phyloP scores from a whole-genome alignment of 2,113 vertebrate species.

The Cyanoliseus patagonus region DNA sequence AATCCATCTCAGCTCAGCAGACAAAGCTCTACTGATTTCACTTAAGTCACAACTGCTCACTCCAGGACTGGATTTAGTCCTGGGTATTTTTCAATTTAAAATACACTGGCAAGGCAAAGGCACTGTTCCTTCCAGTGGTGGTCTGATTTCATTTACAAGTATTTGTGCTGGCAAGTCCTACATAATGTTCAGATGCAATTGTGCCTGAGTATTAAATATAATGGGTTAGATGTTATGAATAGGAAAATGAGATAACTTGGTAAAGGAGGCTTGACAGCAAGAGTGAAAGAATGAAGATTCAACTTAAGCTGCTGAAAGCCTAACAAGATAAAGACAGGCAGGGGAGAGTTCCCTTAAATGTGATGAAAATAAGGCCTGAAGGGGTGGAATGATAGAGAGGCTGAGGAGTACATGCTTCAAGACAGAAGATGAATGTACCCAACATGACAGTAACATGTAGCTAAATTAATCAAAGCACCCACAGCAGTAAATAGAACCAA shows the following conservation, averaged over 20 bases:
- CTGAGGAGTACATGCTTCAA: constrained; percentile 79
- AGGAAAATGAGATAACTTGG: constrained; percentile 72
- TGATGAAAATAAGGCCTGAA: constrained; percentile 85
- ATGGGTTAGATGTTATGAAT: constrained; percentile 71
- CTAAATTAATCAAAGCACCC: constrained; percentile 84
- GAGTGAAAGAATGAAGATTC: constrained; percentile 78
- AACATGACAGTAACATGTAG: constrained; percentile 90
- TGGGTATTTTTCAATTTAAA: constrained; percentile 62
- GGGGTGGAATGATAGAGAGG: constrained; percentile 85
- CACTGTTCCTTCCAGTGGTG: constrained; percentile 17
- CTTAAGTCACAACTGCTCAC: background rate
- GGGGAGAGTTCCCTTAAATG: constrained; percentile 76
- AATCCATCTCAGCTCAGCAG: constrained; percentile 24
- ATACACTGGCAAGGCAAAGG: constrained; percentile 5
- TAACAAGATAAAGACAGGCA: constrained; percentile 83
- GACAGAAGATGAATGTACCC: constrained; percentile 83
- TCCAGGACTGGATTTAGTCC: constrained; percentile 34
- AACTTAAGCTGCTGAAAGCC: constrained; percentile 77
- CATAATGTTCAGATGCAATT: constrained; percentile 60
- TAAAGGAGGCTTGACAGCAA: constrained; percentile 75
- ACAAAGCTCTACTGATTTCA: background rate
- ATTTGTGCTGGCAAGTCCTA: constrained; percentile 53
- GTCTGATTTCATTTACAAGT: constrained; percentile 63
- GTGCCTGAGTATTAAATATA: constrained; percentile 64
- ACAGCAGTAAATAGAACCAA: constrained; percentile 57